These are phyloP conservation scores for Lypha dubia DNA, from an alignment of 2,888 invertebrate species.

Conservation along the genomic window DNA sequence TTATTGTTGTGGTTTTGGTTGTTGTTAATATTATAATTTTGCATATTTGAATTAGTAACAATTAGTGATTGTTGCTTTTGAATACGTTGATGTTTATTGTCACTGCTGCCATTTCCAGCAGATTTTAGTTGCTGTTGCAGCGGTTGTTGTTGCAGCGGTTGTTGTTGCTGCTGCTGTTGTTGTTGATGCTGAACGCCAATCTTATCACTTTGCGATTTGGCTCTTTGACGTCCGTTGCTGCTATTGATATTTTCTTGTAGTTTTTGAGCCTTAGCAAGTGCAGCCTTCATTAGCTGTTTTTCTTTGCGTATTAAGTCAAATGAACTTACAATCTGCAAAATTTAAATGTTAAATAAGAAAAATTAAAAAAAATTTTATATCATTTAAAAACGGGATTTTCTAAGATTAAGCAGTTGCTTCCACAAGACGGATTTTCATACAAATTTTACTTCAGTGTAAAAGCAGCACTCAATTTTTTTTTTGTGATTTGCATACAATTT, in stretches of 20 bases:
- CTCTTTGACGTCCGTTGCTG: constrained; percentile 74
- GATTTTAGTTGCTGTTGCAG: constrained; percentile 70
- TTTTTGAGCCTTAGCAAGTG: constrained; percentile 69
- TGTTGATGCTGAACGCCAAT: constrained; percentile 71
- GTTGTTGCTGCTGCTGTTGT: constrained; percentile 70
- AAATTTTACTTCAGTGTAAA: too few relatives aligned
- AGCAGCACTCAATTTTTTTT: too few relatives aligned
- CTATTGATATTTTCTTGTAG: constrained; percentile 74
- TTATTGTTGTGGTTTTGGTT: constrained; percentile 41
- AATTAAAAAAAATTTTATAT: neutral
- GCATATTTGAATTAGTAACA: constrained; percentile 73
- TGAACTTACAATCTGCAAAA: constrained; percentile 78
- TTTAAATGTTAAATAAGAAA: constrained; percentile 3
- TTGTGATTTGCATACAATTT: too few relatives aligned
- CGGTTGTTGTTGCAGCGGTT: constrained; percentile 70
- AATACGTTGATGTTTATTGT: constrained; percentile 70
- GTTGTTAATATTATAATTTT: constrained; percentile 69
- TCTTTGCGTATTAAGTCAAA: constrained; percentile 81
- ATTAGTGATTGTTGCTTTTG: constrained; percentile 74
- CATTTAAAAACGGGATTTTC: too few relatives aligned
- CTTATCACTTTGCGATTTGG: constrained; percentile 80
- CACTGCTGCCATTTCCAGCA: constrained; percentile 61
- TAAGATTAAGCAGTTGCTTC: too few relatives aligned
- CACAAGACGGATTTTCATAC: too few relatives aligned
- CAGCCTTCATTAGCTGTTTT: constrained; percentile 78